These are phyloP conservation scores for Malurus alboscapulatus DNA, from an alignment of 2,113 vertebrate genomes.

Conservation along the genomic window DNA sequence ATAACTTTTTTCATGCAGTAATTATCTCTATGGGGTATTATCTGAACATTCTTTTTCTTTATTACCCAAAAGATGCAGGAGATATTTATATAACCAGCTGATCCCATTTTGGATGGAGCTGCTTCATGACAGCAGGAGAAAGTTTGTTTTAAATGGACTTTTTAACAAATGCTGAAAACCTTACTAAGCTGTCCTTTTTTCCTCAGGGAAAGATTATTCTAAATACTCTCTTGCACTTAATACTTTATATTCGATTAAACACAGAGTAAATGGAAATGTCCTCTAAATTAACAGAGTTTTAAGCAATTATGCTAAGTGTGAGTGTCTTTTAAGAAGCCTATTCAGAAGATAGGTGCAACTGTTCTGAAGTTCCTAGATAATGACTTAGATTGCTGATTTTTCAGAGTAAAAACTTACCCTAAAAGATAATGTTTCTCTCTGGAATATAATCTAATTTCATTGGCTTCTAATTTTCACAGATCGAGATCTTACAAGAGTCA, in stretches of 20 bases:
- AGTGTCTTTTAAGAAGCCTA: background rate
- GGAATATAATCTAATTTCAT: background rate
- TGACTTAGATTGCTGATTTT: background rate
- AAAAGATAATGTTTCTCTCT: background rate
- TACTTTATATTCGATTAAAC: background rate
- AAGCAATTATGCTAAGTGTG: background rate
- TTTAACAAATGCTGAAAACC: conserved; percentile 63
- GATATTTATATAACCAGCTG: conserved; percentile 82
- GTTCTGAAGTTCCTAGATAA: background rate
- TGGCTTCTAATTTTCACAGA: conserved; percentile 71
- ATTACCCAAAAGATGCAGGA: conserved; percentile 82
- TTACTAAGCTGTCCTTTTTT: conserved; percentile 49
- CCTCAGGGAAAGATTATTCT: conserved; percentile 18
- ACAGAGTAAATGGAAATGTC: background rate
- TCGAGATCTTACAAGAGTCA: conserved; percentile 91
- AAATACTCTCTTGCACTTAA: background rate
- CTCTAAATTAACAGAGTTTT: conserved; percentile 9
- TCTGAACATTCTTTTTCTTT: conserved; percentile 81
- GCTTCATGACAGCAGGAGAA: conserved; percentile 72
- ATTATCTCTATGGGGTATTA: conserved; percentile 87
- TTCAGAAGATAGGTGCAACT: background rate
- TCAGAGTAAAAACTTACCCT: background rate
- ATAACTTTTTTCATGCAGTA: conserved; percentile 89
- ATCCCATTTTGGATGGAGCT: conserved; percentile 80
- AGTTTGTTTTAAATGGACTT: conserved; percentile 77